Conservation (phyloP, 2,113 vertebrate species). For the Upupa epops region DNA sequence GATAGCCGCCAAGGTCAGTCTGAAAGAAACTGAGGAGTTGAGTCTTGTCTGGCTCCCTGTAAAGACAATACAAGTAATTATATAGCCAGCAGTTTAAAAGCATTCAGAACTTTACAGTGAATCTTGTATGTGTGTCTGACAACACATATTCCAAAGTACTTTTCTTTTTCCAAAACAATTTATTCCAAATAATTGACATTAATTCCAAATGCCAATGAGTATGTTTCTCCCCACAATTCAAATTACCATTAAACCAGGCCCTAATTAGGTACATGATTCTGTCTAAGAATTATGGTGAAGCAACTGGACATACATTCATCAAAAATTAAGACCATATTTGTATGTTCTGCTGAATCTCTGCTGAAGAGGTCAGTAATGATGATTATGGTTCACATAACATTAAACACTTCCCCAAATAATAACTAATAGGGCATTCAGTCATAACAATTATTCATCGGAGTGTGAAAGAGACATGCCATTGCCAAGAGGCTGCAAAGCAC, state of each 20-base stretch:
- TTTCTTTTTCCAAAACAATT: neutral
- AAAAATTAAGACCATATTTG: neutral
- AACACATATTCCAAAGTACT: neutral
- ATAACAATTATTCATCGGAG: neutral
- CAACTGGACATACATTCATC: neutral
- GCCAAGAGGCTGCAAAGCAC: neutral
- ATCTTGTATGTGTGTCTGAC: neutral
- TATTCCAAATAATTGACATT: neutral
- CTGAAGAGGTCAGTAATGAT: neutral
- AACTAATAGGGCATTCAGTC: neutral
- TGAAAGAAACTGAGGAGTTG: constrained; percentile 91
- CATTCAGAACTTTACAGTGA: neutral
- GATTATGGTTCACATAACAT: neutral
- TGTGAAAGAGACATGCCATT: neutral
- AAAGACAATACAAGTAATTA: neutral
- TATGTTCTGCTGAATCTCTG: neutral
- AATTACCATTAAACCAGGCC: neutral
- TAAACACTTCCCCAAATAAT: neutral
- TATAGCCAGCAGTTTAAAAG: neutral
- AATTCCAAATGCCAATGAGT: neutral
- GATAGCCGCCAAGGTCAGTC: constrained; percentile 89
- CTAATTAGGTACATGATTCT: neutral
- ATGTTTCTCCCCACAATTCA: neutral
- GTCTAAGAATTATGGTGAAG: neutral
- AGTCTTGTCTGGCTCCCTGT: constrained; percentile 86